These are phyloP conservation scores for Drepana falcataria DNA, from an alignment of 2,888 invertebrate genomes.

Conservation along the genomic window DNA sequence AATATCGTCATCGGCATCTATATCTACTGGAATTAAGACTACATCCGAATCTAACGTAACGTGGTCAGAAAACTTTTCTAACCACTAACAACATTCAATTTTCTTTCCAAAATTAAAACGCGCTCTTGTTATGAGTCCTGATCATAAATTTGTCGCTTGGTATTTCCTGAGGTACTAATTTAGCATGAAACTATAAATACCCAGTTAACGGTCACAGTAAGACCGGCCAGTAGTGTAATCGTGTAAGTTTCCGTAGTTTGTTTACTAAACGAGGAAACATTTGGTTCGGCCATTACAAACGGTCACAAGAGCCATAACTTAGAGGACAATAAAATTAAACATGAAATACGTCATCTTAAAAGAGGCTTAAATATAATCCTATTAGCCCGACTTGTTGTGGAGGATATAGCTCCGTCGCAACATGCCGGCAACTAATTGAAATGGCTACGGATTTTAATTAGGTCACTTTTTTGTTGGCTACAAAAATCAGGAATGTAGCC, in stretches of 20 bases:
- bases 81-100: too few species aligned
- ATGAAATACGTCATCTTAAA: slow-evolving; percentile 50
- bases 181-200: slow-evolving; percentile 9
- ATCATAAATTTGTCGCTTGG: too few species aligned
- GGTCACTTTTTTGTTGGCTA: slow-evolving; percentile 20
- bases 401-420: slow-evolving; percentile 23
- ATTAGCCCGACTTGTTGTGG: slow-evolving; percentile 40
- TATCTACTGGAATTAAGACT: too few species aligned
- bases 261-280: slow-evolving; percentile 11
- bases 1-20: too few species aligned
- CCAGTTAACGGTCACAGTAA: not conserved
- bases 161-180: too few species aligned
- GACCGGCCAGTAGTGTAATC: not conserved
- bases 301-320: slow-evolving; percentile 11
- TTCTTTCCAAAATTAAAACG: too few species aligned
- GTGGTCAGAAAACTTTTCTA: too few species aligned
- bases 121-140: too few species aligned
- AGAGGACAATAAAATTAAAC: slow-evolving; percentile 41
- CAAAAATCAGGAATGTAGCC: not conserved
- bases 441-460: slow-evolving; percentile 18
- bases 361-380: slow-evolving; percentile 5
- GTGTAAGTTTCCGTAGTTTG: slow-evolving; percentile 1
- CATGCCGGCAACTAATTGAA: not conserved
- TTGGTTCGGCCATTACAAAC: slow-evolving; percentile 13
- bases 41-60: too few species aligned